A percentile compares a stretch with the other conserved stretches of the same genome.
Conservation (phyloP, 2,888 invertebrate species). For the Antitype chi region DNA sequence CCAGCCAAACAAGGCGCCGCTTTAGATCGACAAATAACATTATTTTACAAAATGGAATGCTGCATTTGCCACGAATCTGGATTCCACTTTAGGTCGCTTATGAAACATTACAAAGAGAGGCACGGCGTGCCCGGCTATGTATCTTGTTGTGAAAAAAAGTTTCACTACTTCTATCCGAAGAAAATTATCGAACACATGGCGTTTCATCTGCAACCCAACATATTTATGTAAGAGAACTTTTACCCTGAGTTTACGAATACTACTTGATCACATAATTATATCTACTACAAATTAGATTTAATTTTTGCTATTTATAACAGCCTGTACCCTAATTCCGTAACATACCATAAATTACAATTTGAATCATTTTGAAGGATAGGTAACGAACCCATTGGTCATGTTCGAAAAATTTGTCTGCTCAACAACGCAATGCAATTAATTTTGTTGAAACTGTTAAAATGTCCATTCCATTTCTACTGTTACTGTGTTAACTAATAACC, state of each 20-base stretch:
- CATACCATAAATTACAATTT: too few relatives aligned
- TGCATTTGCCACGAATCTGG: constrained; percentile 86
- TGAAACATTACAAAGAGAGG: constrained; percentile 88
- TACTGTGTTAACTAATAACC: too few relatives aligned
- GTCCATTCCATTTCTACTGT: too few relatives aligned
- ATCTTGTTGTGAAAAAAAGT: constrained; percentile 87
- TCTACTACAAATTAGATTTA: neutral
- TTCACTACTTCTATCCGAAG: constrained; percentile 88
- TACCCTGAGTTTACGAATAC: neutral
- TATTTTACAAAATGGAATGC: constrained; percentile 89
- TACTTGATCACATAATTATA: neutral
- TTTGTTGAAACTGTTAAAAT: too few relatives aligned
- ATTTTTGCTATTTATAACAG: neutral
- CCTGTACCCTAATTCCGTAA: too few relatives aligned
- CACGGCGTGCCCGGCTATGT: constrained; percentile 89
- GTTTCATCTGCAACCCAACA: constrained; percentile 85
- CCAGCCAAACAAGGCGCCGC: constrained; percentile 85
- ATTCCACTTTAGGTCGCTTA: constrained; percentile 85
- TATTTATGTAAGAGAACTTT: constrained; percentile 83
- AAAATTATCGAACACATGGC: constrained; percentile 89
- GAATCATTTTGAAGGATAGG: too few relatives aligned
- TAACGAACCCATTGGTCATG: too few relatives aligned
- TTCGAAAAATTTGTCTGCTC: too few relatives aligned
- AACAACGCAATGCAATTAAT: too few relatives aligned
- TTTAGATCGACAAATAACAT: constrained; percentile 85